Percentiles rank a stretch among this genome's conserved stretches.
These are phyloP conservation scores for Hipposideros larvatus DNA, from an alignment of 2,797 vertebrate genomes.

Conservation along the genomic window DNA sequence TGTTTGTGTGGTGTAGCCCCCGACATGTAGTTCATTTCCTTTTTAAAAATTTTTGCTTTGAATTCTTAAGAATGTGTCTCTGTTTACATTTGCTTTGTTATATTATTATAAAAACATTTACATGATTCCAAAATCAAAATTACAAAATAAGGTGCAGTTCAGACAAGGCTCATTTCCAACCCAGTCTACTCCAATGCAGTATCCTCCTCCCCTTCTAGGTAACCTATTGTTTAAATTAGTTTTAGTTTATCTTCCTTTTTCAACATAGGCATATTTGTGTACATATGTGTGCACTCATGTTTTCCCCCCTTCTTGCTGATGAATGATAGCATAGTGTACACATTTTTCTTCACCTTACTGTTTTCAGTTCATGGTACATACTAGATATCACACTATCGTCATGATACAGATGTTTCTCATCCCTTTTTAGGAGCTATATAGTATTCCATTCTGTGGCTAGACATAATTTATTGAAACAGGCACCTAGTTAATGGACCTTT, in stretches of 20 bases:
- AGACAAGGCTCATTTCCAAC: not conserved
- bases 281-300: not conserved
- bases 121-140: not conserved
- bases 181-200: fast-evolving
- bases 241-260: not conserved
- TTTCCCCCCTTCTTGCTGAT: not conserved
- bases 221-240: not conserved
- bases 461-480: not conserved
- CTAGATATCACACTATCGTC: not conserved
- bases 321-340: not conserved
- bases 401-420: not conserved
- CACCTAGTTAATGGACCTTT: not conserved
- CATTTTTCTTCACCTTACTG: not conserved
- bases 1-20: not conserved
- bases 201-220: not conserved
- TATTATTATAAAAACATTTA: not conserved
- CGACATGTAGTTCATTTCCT: not conserved
- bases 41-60: not conserved
- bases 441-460: not conserved
- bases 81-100: not conserved
- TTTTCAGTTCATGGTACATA: not conserved
- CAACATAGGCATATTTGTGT: not conserved
- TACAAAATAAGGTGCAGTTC: not conserved
- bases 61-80: not conserved
- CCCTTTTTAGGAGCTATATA: not conserved